These are phyloP conservation scores for Diadumene lineata DNA, from an alignment of 92 coral and sea anemone species.

Conservation along the genomic window DNA sequence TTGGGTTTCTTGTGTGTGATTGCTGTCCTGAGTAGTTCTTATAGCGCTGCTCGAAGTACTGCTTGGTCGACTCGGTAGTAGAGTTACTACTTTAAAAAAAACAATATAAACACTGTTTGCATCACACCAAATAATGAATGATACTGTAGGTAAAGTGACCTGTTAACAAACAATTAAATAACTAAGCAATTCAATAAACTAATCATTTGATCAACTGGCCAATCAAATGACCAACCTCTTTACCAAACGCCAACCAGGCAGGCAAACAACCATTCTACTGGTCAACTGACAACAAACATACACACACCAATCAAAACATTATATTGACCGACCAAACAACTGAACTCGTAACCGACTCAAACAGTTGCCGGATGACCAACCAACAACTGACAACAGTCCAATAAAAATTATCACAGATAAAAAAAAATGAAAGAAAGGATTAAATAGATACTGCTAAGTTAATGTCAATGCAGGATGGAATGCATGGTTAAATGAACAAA, in stretches of 20 bases:
- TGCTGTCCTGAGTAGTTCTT: conserved; percentile 66
- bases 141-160: neutral
- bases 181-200: no score
- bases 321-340: neutral
- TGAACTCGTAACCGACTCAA: neutral
- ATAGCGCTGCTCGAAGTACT: conserved; percentile 82
- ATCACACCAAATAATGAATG: neutral
- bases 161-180: neutral
- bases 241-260: no score
- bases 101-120: neutral
- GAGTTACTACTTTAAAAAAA: conserved; percentile 38
- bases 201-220: no score
- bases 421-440: neutral
- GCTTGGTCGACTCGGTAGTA: conserved; percentile 72
- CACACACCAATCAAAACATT: neutral
- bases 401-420: no score
- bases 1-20: conserved; percentile 62
- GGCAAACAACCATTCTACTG: neutral
- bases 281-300: neutral
- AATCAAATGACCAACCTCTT: no score
- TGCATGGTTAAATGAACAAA: neutral
- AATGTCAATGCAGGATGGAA: neutral
- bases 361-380: neutral
- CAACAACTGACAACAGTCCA: neutral
- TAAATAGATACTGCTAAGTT: neutral